Base-by-base conservation (phyloP, 2,888 invertebrate species). In the Agrochola litura region DNA sequence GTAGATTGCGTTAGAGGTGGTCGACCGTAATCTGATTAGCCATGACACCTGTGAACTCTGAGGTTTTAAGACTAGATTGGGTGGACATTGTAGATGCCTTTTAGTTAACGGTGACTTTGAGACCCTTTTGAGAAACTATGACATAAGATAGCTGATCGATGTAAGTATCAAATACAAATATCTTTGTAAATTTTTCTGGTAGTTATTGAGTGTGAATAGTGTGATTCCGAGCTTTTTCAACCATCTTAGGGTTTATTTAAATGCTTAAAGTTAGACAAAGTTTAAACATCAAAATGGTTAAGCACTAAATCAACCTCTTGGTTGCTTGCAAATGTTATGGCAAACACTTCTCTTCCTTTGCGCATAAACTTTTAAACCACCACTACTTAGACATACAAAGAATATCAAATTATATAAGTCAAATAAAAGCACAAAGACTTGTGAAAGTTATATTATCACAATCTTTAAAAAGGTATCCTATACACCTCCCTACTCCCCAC, bases 11-110 rank as follows among this genome's bases (percentile, higher is more conserved):
- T 58, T 83, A 58, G 61, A 69, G 64, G 68, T 77, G 46, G 14
- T 61, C 56, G 73, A 74, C 69, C 64, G 49, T 70, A 60, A 80
- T 85, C 68, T 22, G 68, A 85, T 76, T 76, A 83, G 4, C 85
- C 68, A 1, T 83, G 82, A 85, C 82, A 76, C 66, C 25, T 49
- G 69, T 70, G 82, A 85, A 83, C 82, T 81, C 66, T 66, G 60
- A 16, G 10, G 43, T 69, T 71, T 77, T 52, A 37, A 25, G 49
- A 43, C 56, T 19, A 41, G 10, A 25, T 56, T 25, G 2, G 12
- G 6, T 73, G 14, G 14, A 58, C 37, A n/a, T 37, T 49, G n/a
- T 43, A 52, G 10, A 52, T 19, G 25, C 6, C 14, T 30, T 10
- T 41, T 41, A 19, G 6, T 43, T 30, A 4, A n/a, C 12, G 1